Evolutionary conservation across 2,888 invertebrate species (phyloP).

Genomic region (Pammene aurita): DNA sequence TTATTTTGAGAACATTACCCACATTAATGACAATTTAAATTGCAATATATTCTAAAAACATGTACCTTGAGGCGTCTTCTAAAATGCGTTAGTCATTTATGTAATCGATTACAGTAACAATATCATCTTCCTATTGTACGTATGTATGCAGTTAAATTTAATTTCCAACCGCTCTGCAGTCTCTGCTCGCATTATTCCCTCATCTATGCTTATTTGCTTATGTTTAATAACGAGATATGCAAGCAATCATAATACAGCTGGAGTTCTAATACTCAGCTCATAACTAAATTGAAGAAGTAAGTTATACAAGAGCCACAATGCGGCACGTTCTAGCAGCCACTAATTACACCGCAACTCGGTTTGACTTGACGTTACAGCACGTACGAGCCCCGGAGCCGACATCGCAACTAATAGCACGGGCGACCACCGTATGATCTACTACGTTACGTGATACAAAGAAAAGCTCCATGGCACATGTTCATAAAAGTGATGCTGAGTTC

Average conservation of each 20-base stretch:
- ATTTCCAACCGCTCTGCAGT: too few relatives aligned
- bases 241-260: slow-evolving; percentile 5
- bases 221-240: slow-evolving; percentile 8
- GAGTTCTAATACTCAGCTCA: slow-evolving; percentile 15
- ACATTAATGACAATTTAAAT: too few relatives aligned
- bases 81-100: too few relatives aligned
- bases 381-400: slow-evolving; percentile 3
- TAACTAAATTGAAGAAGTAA: slow-evolving; percentile 33
- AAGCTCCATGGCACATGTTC: too few relatives aligned
- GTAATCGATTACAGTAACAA: too few relatives aligned
- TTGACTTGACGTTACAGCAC: slow-evolving; percentile 25
- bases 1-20: neutral
- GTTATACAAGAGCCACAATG: slow-evolving; percentile 25
- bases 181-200: too few relatives aligned
- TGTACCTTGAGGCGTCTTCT: too few relatives aligned
- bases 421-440: too few relatives aligned
- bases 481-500: too few relatives aligned
- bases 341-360: slow-evolving; percentile 31
- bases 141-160: too few relatives aligned
- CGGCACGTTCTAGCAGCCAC: slow-evolving; percentile 31
- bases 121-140: neutral
- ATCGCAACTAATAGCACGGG: neutral
- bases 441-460: too few relatives aligned
- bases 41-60: too few relatives aligned
- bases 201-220: neutral